Percentiles rank a stretch among this genome's conserved stretches.
Conservation (phyloP, 2,113 vertebrate genomes). For the Nyctibius bracteatus region DNA sequence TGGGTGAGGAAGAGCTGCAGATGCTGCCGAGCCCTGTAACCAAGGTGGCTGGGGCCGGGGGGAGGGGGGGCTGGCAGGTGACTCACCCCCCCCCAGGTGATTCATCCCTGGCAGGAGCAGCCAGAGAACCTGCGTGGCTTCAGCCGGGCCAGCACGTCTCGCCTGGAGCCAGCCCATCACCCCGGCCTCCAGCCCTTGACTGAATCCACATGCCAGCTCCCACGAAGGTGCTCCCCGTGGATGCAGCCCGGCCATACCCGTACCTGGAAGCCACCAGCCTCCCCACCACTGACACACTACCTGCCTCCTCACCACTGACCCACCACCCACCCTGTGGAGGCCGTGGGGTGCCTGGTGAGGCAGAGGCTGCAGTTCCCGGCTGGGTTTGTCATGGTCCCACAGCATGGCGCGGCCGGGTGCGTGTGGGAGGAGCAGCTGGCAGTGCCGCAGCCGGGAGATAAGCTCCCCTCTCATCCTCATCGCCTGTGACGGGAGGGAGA, state of each 20-base stretch:
- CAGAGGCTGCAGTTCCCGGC: not conserved
- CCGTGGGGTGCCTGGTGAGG: accelerated
- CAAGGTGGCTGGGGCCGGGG: not conserved
- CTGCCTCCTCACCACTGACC: not conserved
- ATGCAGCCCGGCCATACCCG: accelerated
- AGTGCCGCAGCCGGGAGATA: not conserved
- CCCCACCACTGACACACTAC: not conserved
- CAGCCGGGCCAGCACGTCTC: not conserved
- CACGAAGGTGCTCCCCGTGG: accelerated
- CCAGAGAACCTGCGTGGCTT: not conserved
- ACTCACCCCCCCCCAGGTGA: not conserved
- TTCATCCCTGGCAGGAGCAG: not conserved
- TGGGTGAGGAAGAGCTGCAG: not conserved
- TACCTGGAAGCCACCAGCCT: accelerated
- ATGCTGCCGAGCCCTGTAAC: not conserved
- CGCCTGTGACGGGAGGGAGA: slow-evolving; percentile 21
- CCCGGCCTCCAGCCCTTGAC: not conserved
- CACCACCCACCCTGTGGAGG: accelerated
- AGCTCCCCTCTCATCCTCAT: slow-evolving; percentile 45
- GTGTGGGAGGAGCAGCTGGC: not conserved
- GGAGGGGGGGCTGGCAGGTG: not conserved
- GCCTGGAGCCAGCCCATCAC: not conserved
- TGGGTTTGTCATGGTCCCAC: accelerated
- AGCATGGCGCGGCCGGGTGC: accelerated
- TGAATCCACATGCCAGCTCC: accelerated